phyloP scores from a whole-genome alignment of 2,797 vertebrate genomes.

The Gymnoscopelus braueri region DNA sequence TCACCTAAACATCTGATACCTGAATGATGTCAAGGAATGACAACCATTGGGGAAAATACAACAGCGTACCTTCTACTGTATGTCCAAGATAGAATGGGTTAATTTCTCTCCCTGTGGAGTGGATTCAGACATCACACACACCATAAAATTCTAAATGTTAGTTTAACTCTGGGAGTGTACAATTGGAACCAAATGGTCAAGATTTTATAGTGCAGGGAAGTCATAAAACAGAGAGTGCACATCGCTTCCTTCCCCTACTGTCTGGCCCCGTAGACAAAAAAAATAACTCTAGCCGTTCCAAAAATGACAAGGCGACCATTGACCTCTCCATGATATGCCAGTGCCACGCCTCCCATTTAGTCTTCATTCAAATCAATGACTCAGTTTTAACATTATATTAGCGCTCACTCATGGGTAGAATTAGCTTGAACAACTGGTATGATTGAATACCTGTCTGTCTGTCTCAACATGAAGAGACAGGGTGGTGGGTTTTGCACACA shows the following conservation, averaged over 20 bases:
- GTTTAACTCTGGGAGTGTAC: no score
- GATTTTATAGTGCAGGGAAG: slow-evolving; percentile 13
- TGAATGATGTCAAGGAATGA: background rate
- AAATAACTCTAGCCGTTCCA: slow-evolving; percentile 1
- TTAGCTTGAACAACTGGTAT: background rate
- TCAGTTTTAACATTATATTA: slow-evolving; percentile 14
- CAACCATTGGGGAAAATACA: no score
- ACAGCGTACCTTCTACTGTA: background rate
- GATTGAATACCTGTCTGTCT: slow-evolving; percentile 1
- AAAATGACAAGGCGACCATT: slow-evolving; percentile 24
- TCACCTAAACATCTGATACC: slow-evolving; percentile 1
- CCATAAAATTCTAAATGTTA: no score
- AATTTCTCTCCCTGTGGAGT: background rate
- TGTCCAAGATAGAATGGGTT: background rate
- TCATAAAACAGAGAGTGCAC: slow-evolving; percentile 30
- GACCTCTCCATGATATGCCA: background rate
- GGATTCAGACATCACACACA: slow-evolving; percentile 1
- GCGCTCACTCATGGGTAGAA: background rate
- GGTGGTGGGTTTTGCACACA: background rate
- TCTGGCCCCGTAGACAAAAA: slow-evolving; percentile 33
- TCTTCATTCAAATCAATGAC: slow-evolving; percentile 34
- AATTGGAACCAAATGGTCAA: no score
- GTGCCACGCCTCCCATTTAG: background rate
- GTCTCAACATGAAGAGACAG: background rate
- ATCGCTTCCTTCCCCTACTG: slow-evolving; percentile 29